Percentiles rank a stretch among this genome's conserved stretches.
Evolutionary conservation across 2,888 invertebrate genomes (phyloP).

Genomic region (Hypomecis punctinalis): DNA sequence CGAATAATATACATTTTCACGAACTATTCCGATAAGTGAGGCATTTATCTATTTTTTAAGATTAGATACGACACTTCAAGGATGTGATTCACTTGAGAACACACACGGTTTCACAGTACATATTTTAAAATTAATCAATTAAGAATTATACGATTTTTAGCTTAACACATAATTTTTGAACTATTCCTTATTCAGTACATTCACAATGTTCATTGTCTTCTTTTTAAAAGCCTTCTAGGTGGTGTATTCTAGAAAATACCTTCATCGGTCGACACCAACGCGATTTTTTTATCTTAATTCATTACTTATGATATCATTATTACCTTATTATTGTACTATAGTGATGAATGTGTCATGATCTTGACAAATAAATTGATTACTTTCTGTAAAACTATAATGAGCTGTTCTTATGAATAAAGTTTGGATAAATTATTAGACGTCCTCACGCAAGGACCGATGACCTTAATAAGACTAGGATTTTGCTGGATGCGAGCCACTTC

Average conservation of each 20-base stretch:
- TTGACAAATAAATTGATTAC: slow-evolving; percentile 13
- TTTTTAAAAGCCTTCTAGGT: no score
- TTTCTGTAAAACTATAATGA: slow-evolving; percentile 6
- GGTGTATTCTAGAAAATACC: neutral
- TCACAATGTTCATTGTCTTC: no score
- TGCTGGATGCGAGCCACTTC: no score
- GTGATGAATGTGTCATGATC: slow-evolving; percentile 19
- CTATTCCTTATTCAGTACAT: neutral
- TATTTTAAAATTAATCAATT: slow-evolving; percentile 25
- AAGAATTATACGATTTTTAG: no score
- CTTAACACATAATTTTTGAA: no score
- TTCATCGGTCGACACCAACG: neutral
- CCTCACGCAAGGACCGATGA: no score
- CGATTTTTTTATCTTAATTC: neutral
- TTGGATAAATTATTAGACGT: neutral
- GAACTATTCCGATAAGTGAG: slow-evolving; percentile 72
- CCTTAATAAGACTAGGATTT: no score
- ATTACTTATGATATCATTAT: slow-evolving; percentile 16
- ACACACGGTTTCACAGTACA: slow-evolving; percentile 24
- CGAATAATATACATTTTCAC: slow-evolving; percentile 62
- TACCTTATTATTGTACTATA: slow-evolving; percentile 13
- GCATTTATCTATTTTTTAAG: slow-evolving; percentile 69
- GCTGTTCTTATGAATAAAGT: neutral
- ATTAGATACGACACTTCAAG: slow-evolving; percentile 79
- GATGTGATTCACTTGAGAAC: slow-evolving; percentile 59